Base-by-base conservation (phyloP, 2,797 vertebrate species). In the Poeciliopsis paucimaculata region DNA sequence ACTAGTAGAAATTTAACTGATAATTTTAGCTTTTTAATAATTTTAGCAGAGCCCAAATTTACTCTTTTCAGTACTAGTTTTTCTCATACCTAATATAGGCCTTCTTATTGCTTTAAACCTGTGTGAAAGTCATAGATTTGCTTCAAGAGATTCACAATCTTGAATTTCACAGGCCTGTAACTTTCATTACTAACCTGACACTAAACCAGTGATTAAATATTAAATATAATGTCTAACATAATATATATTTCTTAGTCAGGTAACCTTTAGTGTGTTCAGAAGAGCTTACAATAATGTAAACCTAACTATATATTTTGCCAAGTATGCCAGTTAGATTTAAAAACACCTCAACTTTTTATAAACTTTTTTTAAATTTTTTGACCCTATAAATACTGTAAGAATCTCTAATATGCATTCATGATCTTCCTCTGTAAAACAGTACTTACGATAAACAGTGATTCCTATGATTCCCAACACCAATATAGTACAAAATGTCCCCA, bases 371-470 rank as follows among this genome's bases (percentile, higher is more conserved):
- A 1, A 5, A n/a, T 51, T 20, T 20, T 51, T 7, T 51, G 6
- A 51, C 16, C 8, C 49, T 20, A 23, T 10, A 53, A 26, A 53
- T 53, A 5, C 15, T 47, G 15, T 47, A 9, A 26, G 7, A 26
- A 53, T 53, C 51, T 53, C n/a, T 57, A 13, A 57, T 28, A 11
- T 55, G n/a, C 28, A 57, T 28, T 28, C 55, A 57, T n/a, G 5
- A 18, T 36, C 6, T 64, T 64, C 7, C 6, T 34, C 34, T 34
- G 16, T 64, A 34, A 18, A 64, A 36, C 62, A 18, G 2, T 36
- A 91, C 94, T 94, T 75, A 95, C 93, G 0, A 51, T 73, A 76
- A 66, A 90, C 53, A 34, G 1, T 0, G 26, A 87, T 2, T 28
- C 36, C 86, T 18, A 84, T 71, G 53, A 92, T 41, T 13, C 1